Conservation (phyloP, 2,888 invertebrate species). For the Amiota mariae region DNA sequence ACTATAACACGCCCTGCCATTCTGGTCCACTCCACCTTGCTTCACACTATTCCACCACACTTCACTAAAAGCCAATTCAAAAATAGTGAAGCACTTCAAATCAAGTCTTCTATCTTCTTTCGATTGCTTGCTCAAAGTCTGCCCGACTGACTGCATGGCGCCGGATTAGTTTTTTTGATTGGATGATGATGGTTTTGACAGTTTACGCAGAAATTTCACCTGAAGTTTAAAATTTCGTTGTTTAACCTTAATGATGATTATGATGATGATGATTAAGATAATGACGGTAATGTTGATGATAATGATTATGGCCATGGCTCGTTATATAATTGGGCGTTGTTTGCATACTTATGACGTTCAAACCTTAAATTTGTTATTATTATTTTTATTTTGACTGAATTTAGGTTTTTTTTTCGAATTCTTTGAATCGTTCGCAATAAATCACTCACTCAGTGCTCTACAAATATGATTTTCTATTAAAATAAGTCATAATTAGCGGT, state of each 20-base stretch:
- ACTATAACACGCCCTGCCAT: background rate
- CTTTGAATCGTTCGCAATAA: no score
- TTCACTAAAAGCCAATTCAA: background rate
- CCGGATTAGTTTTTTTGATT: slow-evolving; percentile 65
- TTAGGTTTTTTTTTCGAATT: no score
- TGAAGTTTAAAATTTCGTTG: slow-evolving; percentile 44
- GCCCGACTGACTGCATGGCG: slow-evolving; percentile 52
- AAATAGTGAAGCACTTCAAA: slow-evolving; percentile 13
- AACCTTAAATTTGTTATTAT: no score
- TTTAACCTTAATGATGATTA: background rate
- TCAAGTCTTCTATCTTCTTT: slow-evolving; percentile 14
- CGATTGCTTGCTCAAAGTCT: slow-evolving; percentile 14
- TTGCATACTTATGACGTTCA: slow-evolving; percentile 36
- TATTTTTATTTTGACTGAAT: no score
- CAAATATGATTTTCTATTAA: no score
- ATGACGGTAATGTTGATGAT: background rate
- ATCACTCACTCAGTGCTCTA: no score
- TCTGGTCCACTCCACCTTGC: background rate
- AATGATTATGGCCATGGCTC: slow-evolving; percentile 38
- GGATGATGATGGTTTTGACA: slow-evolving; percentile 44
- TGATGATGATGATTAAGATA: background rate
- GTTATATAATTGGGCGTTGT: slow-evolving; percentile 49
- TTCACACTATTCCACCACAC: background rate
- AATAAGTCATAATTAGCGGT: no score
- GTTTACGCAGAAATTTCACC: slow-evolving; percentile 58